Base-by-base conservation (phyloP, 2,888 invertebrate genomes). In the Heliconius hortense region DNA sequence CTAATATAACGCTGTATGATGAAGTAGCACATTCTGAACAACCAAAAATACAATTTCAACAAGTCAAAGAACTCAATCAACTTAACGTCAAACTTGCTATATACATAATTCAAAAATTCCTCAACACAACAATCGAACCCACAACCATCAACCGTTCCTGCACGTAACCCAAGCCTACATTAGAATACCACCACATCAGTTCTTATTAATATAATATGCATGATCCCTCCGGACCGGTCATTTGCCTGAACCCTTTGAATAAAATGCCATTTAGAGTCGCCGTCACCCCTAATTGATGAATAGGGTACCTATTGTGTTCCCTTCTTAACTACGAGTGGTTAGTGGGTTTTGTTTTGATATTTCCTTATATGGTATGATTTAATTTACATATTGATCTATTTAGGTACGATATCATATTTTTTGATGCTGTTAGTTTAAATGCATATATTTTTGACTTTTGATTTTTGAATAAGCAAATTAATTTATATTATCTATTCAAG, bases 241-340 rank as follows among this genome's bases (percentile, higher is more conserved):
- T 64, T 66, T 31, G 56, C 70, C 69, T 75, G 64, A 73, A 72
- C 75, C 73, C 69, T 64, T 76, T 43, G 73, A 76, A 77, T 79
- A 78, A 79, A 80, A 78, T 75, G 79, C 76, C 77, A 78, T 77
- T 78, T 77, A 76, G 73, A 73, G 73, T 64, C 64, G 35, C 74
- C 74, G 74, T 72, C 77, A 75, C 76, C 76, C 75, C 67, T 79
- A 79, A 80, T 79, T 80, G 78, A 79, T 78, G 78, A 76, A 79
- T 78, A 66, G 79, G 28, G 69, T 48, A 39, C 64, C 64, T 24
- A 64, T 64, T 64, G 64, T 39, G 35, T 13, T 64, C n/a, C 28
- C 24, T 39, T 15, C 66, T 66, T 24, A 18, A 66, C 39, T 24
- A n/a, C 7, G 39, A 39, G n/a, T 24, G 24, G 7, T 15, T 35